Percentiles rank a stretch among this genome's conserved stretches.
These are phyloP conservation scores for Poeciliopsis turrubarensis DNA, from an alignment of 2,113 vertebrate genomes.

Conservation along the genomic window DNA sequence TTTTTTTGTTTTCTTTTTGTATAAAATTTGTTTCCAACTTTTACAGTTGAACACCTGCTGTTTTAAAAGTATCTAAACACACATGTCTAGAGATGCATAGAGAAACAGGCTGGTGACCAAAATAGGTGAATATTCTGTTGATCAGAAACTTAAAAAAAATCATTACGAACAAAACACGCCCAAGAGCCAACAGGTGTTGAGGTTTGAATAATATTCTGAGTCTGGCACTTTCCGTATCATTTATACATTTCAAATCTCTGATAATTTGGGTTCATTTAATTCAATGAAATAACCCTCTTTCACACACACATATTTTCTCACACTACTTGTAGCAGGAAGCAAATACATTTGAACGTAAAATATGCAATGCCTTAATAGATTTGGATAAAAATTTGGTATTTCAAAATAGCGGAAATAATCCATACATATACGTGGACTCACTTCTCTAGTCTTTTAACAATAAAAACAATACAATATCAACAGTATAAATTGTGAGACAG, in stretches of 20 bases:
- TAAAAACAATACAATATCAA: conserved; percentile 32
- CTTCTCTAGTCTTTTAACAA: conserved; percentile 28
- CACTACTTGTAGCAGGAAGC: not conserved
- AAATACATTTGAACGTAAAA: not conserved
- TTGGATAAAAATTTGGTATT: not conserved
- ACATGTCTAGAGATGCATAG: not conserved
- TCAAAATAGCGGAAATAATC: not conserved
- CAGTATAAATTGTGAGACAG: conserved; percentile 21
- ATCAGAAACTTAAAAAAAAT: not conserved
- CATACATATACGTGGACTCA: not conserved
- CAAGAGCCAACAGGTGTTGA: not conserved
- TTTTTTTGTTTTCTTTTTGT: conserved; percentile 12
- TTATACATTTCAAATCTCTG: not conserved
- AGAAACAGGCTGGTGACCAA: not conserved
- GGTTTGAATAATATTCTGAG: not conserved
- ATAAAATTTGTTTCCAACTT: conserved; percentile 45
- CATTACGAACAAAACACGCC: not conserved
- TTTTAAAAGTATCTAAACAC: not conserved
- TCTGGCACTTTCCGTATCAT: not conserved
- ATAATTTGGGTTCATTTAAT: not conserved
- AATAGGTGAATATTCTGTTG: not conserved
- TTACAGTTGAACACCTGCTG: conserved; percentile 39
- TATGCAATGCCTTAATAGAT: not conserved
- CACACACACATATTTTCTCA: not conserved
- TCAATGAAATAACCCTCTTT: too few relatives aligned